phyloP scores from a whole-genome alignment of 2,888 invertebrate genomes.

The Digitonthophagus gazella region DNA sequence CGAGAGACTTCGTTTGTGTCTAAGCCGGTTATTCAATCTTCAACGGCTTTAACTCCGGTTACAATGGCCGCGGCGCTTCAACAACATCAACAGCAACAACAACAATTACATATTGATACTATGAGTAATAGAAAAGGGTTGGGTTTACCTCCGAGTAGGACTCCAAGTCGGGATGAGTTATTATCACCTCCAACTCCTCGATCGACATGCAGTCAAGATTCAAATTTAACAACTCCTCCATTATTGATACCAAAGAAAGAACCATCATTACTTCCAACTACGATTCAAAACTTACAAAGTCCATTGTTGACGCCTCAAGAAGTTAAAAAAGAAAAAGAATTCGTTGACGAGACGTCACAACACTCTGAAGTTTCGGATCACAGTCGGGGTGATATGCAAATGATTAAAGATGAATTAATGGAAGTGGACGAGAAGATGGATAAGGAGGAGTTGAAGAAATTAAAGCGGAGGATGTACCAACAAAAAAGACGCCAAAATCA shows the following conservation, averaged over 20 bases:
- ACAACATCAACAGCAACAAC: slow-evolving; percentile 42
- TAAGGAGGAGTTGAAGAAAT: slow-evolving; percentile 51
- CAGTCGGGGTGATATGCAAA: slow-evolving; percentile 57
- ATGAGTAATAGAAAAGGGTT: slow-evolving; percentile 53
- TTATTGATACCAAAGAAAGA: slow-evolving; percentile 57
- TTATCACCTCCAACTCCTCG: slow-evolving; percentile 48
- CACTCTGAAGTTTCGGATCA: slow-evolving; percentile 64
- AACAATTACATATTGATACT: slow-evolving; percentile 50
- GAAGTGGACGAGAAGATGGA: slow-evolving; percentile 47
- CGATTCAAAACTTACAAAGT: slow-evolving; percentile 52
- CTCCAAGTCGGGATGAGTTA: slow-evolving; percentile 52
- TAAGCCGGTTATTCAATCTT: slow-evolving; percentile 45
- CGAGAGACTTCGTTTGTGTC: slow-evolving; percentile 61
- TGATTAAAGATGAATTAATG: slow-evolving; percentile 58
- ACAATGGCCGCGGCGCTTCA: slow-evolving; percentile 31
- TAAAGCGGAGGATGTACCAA: slow-evolving; percentile 59
- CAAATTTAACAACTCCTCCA: slow-evolving; percentile 49
- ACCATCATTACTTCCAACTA: slow-evolving; percentile 44
- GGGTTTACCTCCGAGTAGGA: slow-evolving; percentile 49
- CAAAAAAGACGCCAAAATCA: slow-evolving; percentile 76
- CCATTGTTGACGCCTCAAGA: slow-evolving; percentile 60
- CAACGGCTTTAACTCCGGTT: slow-evolving; percentile 1
- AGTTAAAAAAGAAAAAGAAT: slow-evolving; percentile 68
- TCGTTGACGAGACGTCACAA: slow-evolving; percentile 67
- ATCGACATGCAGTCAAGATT: slow-evolving; percentile 49